Base-by-base conservation (phyloP, 2,888 invertebrate species). In the Nomada hirtipes region DNA sequence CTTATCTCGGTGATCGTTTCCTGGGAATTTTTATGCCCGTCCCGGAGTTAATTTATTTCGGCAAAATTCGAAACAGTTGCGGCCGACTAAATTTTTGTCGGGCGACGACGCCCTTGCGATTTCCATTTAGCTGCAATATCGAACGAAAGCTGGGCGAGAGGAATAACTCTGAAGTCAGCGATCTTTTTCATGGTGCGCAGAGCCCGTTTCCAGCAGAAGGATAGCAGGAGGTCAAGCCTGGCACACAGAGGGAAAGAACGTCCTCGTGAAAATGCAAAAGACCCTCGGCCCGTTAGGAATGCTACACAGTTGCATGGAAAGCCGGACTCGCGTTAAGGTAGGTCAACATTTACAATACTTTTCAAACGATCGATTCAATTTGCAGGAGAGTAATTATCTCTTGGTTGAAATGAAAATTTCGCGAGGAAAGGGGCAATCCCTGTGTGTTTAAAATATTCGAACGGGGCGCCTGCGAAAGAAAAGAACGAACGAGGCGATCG, bases 251-350 rank as follows among this genome's bases (percentile, higher is more conserved):
- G 88, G 89, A 29, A 94, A 93, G 70, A 95, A 96, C 91, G 88
- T 96, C 67, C 93, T 96, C 76, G 93, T 94, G 10, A 94, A 94
- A 69, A 96, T 96, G 93, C 94, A 95, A 55, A 91, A 88, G 0
- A 94, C 94, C 26, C 63, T 91, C 1, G 97, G 97, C 0, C 97
- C 97, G 0, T 93, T 97, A 44, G 94, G 94, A 1, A 92, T 95
- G n/a, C 93, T 97, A 18, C 95, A 94, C 83, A 95, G 95, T 23
- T 97, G 95, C 89, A 95, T 96, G 90, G 96, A 96, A 83, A 94
- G 94, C 65, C 94, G 95, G 83, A 93, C 95, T 1, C 94, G 95
- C 90, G 94, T 97, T 29, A 96, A 96, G 96, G 97, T 96, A 94
- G 93, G 87, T 85, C 61, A 52, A 36, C 61, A 52, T 26, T 50